These are phyloP conservation scores for Dolichotis patagonum DNA, from an alignment of 2,113 vertebrate genomes.

Conservation along the genomic window DNA sequence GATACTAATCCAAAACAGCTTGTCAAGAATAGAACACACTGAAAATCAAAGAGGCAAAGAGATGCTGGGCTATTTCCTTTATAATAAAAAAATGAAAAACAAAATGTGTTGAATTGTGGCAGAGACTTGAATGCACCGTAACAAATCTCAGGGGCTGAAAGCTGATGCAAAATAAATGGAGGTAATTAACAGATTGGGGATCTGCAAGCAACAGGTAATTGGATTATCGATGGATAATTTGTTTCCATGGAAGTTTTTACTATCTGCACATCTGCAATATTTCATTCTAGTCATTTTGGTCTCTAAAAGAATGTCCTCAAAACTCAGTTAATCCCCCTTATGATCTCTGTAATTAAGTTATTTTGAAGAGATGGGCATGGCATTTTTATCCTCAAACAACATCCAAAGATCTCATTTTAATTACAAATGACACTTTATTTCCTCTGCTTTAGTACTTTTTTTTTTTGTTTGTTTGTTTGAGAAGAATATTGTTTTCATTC, in stretches of 20 bases:
- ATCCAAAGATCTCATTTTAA: slow-evolving; percentile 69
- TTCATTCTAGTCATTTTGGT: slow-evolving; percentile 84
- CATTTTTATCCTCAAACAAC: slow-evolving; percentile 64
- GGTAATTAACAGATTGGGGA: slow-evolving; percentile 86
- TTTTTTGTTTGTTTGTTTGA: not conserved
- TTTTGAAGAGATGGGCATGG: slow-evolving; percentile 64
- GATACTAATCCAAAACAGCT: slow-evolving; percentile 46
- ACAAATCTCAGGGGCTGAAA: slow-evolving; percentile 81
- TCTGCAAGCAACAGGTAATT: slow-evolving; percentile 86
- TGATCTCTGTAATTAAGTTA: slow-evolving; percentile 81
- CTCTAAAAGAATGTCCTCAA: slow-evolving; percentile 81
- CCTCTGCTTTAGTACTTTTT: not conserved
- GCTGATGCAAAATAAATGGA: slow-evolving; percentile 84
- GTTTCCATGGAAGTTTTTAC: slow-evolving; percentile 82
- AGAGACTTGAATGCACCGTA: slow-evolving; percentile 73
- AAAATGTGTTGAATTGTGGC: slow-evolving; percentile 75
- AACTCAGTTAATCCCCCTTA: slow-evolving; percentile 71
- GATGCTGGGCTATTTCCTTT: not conserved
- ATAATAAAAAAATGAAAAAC: not conserved
- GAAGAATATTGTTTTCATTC: slow-evolving; percentile 5
- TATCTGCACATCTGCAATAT: slow-evolving; percentile 80
- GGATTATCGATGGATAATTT: slow-evolving; percentile 84
- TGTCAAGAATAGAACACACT: not conserved
- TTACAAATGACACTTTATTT: slow-evolving; percentile 73
- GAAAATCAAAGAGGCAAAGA: slow-evolving; percentile 50